These are phyloP conservation scores for Gymnocypris eckloni DNA, from an alignment of 2,797 vertebrate species.

Conservation along the genomic window DNA sequence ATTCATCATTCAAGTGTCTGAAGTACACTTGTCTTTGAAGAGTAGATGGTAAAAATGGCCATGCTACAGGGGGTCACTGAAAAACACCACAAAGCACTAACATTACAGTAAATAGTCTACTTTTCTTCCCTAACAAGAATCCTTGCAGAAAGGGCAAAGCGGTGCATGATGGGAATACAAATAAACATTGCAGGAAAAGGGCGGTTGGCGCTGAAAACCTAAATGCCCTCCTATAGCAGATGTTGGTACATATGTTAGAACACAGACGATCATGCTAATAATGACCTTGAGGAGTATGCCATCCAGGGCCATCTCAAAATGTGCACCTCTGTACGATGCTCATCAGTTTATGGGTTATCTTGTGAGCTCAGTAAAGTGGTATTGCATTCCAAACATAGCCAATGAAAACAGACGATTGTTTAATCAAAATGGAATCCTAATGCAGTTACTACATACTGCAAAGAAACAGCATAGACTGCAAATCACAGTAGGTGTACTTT, in stretches of 20 bases:
- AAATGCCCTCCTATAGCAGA: slow-evolving; percentile 55
- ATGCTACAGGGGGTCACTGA: not conserved
- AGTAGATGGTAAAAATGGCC: slow-evolving; percentile 22
- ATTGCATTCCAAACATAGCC: not conserved
- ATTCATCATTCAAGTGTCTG: not conserved
- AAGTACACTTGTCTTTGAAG: not conserved
- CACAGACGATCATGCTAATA: slow-evolving; percentile 50
- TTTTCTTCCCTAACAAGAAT: slow-evolving; percentile 4
- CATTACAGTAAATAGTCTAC: slow-evolving; percentile 17
- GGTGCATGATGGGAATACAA: slow-evolving; percentile 3
- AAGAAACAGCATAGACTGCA: not conserved
- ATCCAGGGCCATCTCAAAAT: slow-evolving; percentile 27
- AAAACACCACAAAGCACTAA: slow-evolving; percentile 30
- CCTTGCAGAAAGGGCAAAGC: slow-evolving; percentile 38
- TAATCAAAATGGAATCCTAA: not conserved
- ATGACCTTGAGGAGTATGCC: slow-evolving; percentile 57
- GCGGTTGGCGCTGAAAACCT: slow-evolving; percentile 43
- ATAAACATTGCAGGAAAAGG: slow-evolving; percentile 51
- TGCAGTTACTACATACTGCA: not conserved
- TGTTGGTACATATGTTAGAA: slow-evolving; percentile 59
- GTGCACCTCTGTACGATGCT: not conserved
- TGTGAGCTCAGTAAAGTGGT: not conserved
- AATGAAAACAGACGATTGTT: not conserved
- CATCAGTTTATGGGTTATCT: slow-evolving; percentile 3
- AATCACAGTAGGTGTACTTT: not conserved